Percentiles rank a stretch among this genome's conserved stretches.
phyloP scores from a whole-genome alignment of 2,888 invertebrate species.

The Drymonia ruficornis region DNA sequence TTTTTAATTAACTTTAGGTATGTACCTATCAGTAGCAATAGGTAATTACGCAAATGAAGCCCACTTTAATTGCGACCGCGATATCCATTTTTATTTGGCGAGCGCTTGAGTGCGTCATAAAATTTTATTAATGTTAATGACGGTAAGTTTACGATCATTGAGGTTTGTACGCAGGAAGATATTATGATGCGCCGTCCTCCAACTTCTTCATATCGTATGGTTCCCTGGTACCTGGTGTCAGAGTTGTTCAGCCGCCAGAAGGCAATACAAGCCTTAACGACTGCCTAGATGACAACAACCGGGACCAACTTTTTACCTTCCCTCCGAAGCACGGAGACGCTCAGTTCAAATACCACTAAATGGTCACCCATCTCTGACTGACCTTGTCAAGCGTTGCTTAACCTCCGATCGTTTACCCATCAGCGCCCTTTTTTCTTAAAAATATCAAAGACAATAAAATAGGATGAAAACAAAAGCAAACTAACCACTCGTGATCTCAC shows the following conservation, averaged over 20 bases:
- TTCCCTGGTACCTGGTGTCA: no score
- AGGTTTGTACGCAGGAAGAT: slow-evolving; percentile 5
- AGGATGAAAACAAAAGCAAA: slow-evolving; percentile 44
- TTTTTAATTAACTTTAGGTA: no score
- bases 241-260: no score
- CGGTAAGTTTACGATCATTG: slow-evolving; percentile 35
- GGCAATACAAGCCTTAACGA: no score
- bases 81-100: slow-evolving; percentile 27
- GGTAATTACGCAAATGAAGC: slow-evolving; percentile 1
- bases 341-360: no score
- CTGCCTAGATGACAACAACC: no score
- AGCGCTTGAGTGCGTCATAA: slow-evolving; percentile 43
- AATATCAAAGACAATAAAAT: background rate
- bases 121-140: slow-evolving; percentile 53
- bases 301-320: no score
- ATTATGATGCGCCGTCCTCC: slow-evolving; percentile 8
- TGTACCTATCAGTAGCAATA: background rate
- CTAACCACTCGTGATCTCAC: slow-evolving; percentile 58
- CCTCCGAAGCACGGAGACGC: no score
- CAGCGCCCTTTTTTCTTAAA: no score
- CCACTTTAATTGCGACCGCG: slow-evolving; percentile 9
- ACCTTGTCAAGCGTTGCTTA: no score
- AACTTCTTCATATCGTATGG: background rate
- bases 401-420: no score
- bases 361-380: no score